Evolutionary conservation across 1,140 invertebrate species (phyloP), one percentile per base, ranked within the genome.

Genomic region (Pogonomyrmex barbatus): DNA sequence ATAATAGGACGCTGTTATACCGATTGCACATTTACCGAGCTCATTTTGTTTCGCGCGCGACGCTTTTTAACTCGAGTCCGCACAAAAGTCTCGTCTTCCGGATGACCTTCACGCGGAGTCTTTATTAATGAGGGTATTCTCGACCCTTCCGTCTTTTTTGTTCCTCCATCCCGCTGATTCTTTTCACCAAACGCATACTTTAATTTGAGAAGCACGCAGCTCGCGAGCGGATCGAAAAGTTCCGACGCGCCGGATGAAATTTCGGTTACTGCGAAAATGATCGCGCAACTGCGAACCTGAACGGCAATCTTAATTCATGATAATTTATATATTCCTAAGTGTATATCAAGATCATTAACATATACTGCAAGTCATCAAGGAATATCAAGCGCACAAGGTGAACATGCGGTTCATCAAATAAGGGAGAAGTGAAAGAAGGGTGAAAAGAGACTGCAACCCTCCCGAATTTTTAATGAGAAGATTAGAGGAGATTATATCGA

Each of bases 121-220:
- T 91, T 92, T 92, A 92, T 91, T 91, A 92, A 92, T 91, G 90
- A 92, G 91, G 90, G 76, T 89, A 90, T 85, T 92, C 91, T 89
- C 83, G 82, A 76, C 71, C 60, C 39, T 52, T 24, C 58, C n/a
- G 39, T 39, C 76, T 47, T 71, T 60, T 79, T 33, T 8, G 1
- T 77, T 33, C 42, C 24, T 60, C 24, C 33, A 45, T 39, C 12
- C 10, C 65, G 24, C 60, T 60, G n/a, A 79, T 50, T 33, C 68
- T 75, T 75, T 62, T 83, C 42, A 17, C 12, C 42, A 75, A 50
- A 60, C 33, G 50, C 33, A n/a, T 56, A 30, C 56, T 73, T 83
- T 50, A 75, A 73, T 75, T 73, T 73, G 39, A 45, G 39, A 56
- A 70, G 39, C n/a, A 33, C 62, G 62, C 36, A 39, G 6, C 47